Percentiles rank a stretch among this genome's conserved stretches.
Conservation (phyloP, 2,797 vertebrate species). For the Danio albolineatus region DNA sequence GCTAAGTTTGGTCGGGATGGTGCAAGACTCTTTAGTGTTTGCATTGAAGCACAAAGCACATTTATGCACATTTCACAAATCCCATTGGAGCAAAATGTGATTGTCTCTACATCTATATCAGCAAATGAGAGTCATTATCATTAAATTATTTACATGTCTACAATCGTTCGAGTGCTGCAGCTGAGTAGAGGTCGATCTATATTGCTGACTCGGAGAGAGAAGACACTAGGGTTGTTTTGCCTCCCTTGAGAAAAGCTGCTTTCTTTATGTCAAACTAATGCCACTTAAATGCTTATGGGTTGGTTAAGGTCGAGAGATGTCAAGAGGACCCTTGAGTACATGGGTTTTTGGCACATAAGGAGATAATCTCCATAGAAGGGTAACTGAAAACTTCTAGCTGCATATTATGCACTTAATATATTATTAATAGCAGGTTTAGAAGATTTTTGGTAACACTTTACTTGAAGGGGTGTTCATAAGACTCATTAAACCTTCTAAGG, state of each 20-base stretch:
- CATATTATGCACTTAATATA: conserved; percentile 15
- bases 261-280: conserved; percentile 41
- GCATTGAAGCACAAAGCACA: not conserved
- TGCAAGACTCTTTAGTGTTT: not conserved
- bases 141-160: conserved; percentile 28
- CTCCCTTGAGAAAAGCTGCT: conserved; percentile 24
- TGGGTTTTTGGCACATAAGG: conserved; percentile 25
- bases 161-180: conserved; percentile 22
- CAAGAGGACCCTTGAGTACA: conserved; percentile 29
- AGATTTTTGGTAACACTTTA: not conserved
- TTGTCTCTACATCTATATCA: conserved; percentile 27
- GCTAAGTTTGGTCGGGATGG: not conserved
- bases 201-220: not conserved
- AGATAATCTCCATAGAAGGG: conserved; percentile 36
- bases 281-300: conserved; percentile 40
- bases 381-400: conserved; percentile 11
- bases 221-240: not conserved
- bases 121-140: conserved; percentile 22
- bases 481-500: no score
- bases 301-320: conserved; percentile 46
- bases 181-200: not conserved
- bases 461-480: no score
- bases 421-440: conserved; percentile 12
- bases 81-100: conserved; percentile 12
- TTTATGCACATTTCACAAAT: conserved; percentile 13